Conservation (phyloP, 2,113 vertebrate species). For the Boleophthalmus pectinirostris region DNA sequence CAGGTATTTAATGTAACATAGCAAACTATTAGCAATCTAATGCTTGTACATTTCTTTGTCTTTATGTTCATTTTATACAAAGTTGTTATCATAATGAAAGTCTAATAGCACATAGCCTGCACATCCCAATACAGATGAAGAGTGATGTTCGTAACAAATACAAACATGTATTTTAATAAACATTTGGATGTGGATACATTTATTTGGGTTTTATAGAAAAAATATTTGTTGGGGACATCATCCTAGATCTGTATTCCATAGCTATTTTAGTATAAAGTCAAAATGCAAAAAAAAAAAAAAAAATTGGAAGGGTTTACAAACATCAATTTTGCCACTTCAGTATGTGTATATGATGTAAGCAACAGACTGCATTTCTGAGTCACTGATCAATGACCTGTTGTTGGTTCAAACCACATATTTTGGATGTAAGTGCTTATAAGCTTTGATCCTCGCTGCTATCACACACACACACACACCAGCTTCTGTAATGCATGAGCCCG, state of each 20-base stretch:
- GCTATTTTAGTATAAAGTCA: constrained; percentile 68
- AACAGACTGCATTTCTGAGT: constrained; percentile 41
- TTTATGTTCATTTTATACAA: constrained; percentile 57
- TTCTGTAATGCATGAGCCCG: constrained; percentile 65
- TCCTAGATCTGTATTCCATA: constrained; percentile 64
- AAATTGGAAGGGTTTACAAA: constrained; percentile 62
- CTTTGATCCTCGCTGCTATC: constrained; percentile 60
- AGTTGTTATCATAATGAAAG: constrained; percentile 30
- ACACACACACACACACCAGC: constrained; percentile 49
- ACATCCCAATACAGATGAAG: constrained; percentile 54
- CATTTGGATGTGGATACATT: constrained; percentile 24
- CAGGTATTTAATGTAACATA: constrained; percentile 27
- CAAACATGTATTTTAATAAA: constrained; percentile 49
- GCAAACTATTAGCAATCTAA: constrained; percentile 29
- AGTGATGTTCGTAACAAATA: constrained; percentile 45
- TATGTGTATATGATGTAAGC: constrained; percentile 46
- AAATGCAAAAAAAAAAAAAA: constrained; percentile 60
- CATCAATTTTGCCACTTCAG: constrained; percentile 58
- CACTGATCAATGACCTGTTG: constrained; percentile 50
- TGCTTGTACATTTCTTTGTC: constrained; percentile 32
- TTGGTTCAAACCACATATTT: constrained; percentile 54
- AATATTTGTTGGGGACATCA: constrained; percentile 52
- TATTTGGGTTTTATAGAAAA: constrained; percentile 30
- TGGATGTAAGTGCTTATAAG: constrained; percentile 64
- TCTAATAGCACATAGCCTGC: constrained; percentile 36